phyloP scores from a whole-genome alignment of 2,113 vertebrate species.

The Picathartes gymnocephalus region DNA sequence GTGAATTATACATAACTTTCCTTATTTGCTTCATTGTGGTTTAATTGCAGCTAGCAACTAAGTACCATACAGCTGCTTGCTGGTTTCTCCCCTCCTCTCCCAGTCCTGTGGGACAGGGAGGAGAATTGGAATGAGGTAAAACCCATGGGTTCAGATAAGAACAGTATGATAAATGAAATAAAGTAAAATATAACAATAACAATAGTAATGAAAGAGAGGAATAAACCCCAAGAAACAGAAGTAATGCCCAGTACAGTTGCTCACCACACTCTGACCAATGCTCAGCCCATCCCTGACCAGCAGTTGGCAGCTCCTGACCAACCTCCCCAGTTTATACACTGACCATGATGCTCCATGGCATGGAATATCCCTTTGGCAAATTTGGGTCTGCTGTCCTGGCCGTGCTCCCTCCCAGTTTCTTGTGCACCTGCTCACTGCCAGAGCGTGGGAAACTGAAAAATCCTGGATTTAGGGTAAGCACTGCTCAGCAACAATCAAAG shows the following conservation, averaged over 20 bases:
- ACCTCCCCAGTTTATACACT: background rate
- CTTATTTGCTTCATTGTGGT: background rate
- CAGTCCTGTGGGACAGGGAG: background rate
- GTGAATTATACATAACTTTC: background rate
- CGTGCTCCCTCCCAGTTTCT: background rate
- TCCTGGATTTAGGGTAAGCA: background rate
- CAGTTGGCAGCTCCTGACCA: background rate
- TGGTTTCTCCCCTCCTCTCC: background rate
- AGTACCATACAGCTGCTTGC: background rate
- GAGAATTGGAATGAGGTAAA: background rate
- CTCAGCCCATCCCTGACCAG: accelerated
- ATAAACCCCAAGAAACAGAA: background rate
- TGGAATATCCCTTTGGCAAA: background rate
- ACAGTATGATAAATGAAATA: background rate
- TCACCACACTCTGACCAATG: background rate
- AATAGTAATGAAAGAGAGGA: background rate
- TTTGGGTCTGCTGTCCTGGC: accelerated
- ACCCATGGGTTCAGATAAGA: background rate
- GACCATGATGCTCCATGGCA: background rate
- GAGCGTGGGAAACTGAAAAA: background rate
- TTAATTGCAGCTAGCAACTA: background rate
- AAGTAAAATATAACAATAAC: background rate
- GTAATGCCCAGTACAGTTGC: background rate
- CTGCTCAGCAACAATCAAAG: background rate
- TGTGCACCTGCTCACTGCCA: background rate